Evolutionary conservation across 2,888 invertebrate species (phyloP).

Genomic region (Oconnorella tubifera): DNA sequence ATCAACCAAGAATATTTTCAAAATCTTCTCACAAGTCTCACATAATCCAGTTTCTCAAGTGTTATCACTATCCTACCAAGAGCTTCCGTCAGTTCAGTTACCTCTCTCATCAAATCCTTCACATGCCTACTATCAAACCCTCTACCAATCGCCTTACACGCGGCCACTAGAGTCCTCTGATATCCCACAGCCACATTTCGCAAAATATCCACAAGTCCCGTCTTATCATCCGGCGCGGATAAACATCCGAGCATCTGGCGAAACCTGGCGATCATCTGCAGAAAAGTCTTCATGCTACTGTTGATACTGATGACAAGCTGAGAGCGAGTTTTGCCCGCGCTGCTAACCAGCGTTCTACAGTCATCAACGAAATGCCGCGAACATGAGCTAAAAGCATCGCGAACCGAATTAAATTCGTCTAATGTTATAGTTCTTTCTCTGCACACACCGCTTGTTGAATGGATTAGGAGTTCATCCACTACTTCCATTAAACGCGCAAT

Average conservation of each 20-base stretch:
- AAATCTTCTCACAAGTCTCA: conserved; percentile 1
- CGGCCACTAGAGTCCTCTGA: not conserved
- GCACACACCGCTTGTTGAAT: not conserved
- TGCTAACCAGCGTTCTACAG: not conserved
- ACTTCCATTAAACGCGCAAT: not conserved
- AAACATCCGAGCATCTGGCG: not conserved
- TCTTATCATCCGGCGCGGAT: conserved; percentile 1
- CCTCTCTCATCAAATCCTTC: not conserved
- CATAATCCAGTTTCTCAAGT: conserved; percentile 1
- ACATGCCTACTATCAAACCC: not conserved
- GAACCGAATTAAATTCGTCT: not conserved
- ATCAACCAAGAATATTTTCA: no score
- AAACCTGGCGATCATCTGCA: conserved; percentile 8
- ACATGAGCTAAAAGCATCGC: not conserved
- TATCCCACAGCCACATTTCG: not conserved
- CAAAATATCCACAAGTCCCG: not conserved
- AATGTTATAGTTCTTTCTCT: not conserved
- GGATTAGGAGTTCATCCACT: not conserved
- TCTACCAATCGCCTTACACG: not conserved
- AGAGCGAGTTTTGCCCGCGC: not conserved
- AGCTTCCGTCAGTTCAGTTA: not conserved
- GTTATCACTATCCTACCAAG: not conserved
- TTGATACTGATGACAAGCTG: not conserved
- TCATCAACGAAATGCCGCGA: not conserved
- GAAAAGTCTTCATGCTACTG: conserved; percentile 2